A percentile compares a stretch with the other conserved stretches of the same genome.
Conservation (phyloP, 1,140 invertebrate species). For the Hylaeus anthracinus region DNA sequence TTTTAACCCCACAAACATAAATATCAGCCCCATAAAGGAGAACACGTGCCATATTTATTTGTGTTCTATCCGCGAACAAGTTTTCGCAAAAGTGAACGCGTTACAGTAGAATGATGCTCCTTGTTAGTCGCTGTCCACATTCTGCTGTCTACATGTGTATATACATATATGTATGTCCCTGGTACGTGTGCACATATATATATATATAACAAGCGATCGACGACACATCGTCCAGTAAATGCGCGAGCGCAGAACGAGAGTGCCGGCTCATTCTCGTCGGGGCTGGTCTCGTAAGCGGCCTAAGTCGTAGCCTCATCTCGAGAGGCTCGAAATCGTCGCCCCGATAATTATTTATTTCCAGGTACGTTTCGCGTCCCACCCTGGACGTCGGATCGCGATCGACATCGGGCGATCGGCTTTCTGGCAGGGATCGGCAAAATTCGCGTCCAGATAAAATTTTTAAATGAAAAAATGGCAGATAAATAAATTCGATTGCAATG, state of each 20-base stretch:
- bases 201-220: constrained; percentile 1
- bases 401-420: background rate
- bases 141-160: constrained; percentile 49
- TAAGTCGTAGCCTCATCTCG: background rate
- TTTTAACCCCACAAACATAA: no score
- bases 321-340: background rate
- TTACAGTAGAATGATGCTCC: no score
- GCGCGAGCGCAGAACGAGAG: constrained; percentile 54
- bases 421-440: no score
- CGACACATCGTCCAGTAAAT: constrained; percentile 41
- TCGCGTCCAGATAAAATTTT: no score
- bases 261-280: constrained; percentile 63
- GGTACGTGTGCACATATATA: background rate
- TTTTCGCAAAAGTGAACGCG: no score
- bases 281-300: constrained; percentile 54
- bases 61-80: no score
- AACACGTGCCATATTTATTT: no score
- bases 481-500: no score
- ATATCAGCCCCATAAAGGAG: no score
- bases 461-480: no score
- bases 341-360: background rate
- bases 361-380: constrained; percentile 1
- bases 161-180: constrained; percentile 15
- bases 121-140: constrained; percentile 40
- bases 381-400: constrained; percentile 22